These are phyloP conservation scores for Drosophila anomelani DNA, from an alignment of 2,888 invertebrate genomes.

Conservation along the genomic window DNA sequence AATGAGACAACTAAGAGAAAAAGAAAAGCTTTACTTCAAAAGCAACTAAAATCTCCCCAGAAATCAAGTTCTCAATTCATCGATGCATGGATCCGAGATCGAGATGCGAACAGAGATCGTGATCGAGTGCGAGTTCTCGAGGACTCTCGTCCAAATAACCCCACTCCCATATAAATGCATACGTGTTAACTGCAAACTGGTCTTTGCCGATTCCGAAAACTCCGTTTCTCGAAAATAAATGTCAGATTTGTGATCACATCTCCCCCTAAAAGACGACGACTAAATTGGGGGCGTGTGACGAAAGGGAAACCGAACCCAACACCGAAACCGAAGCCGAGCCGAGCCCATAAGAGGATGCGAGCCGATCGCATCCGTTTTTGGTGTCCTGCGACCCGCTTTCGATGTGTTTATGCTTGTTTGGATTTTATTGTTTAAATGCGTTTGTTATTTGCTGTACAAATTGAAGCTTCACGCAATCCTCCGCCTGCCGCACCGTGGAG, in stretches of 20 bases:
- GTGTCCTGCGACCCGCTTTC: slow-evolving; percentile 32
- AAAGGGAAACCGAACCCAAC: slow-evolving; percentile 40
- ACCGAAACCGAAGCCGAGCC: neutral
- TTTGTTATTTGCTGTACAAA: slow-evolving; percentile 67
- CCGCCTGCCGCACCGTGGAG: neutral
- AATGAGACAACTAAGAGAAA: slow-evolving; percentile 59
- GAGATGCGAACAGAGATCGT: slow-evolving; percentile 8
- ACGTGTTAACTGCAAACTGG: slow-evolving; percentile 30
- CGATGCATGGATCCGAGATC: slow-evolving; percentile 28
- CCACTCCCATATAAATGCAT: slow-evolving; percentile 25
- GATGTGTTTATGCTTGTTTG: slow-evolving; percentile 78
- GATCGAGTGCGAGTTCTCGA: slow-evolving; percentile 7
- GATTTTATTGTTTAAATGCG: slow-evolving; percentile 63
- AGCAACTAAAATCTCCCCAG: slow-evolving; percentile 58
- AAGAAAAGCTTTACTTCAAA: slow-evolving; percentile 60
- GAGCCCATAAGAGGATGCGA: slow-evolving; percentile 18
- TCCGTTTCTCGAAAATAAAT: slow-evolving; percentile 23
- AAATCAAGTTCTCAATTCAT: slow-evolving; percentile 52
- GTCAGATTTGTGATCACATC: slow-evolving; percentile 29
- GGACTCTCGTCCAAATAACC: slow-evolving; percentile 11
- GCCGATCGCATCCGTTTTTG: slow-evolving; percentile 9
- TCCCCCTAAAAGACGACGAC: slow-evolving; percentile 8
- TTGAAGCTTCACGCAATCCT: slow-evolving; percentile 32
- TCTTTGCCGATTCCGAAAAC: slow-evolving; percentile 28
- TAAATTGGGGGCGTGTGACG: slow-evolving; percentile 38